Evolutionary conservation across 2,888 invertebrate species (phyloP).

Genomic region (Drosophila atripex): DNA sequence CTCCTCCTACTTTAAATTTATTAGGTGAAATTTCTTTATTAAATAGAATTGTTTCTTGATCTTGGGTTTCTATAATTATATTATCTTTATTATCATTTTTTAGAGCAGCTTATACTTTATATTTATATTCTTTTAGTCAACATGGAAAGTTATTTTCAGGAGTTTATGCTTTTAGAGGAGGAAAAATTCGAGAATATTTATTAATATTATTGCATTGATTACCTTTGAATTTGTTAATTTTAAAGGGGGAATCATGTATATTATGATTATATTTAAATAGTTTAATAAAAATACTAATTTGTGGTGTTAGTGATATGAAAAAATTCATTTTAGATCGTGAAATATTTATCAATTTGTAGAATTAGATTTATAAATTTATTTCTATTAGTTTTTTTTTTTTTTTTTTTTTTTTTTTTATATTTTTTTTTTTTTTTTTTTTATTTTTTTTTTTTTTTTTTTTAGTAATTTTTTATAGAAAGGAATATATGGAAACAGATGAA

Average conservation of each 20-base stretch:
- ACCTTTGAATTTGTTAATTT: constrained; percentile 87
- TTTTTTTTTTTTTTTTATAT: constrained; percentile 82
- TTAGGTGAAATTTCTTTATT: constrained; percentile 88
- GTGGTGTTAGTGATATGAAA: constrained; percentile 86
- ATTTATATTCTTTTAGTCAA: constrained; percentile 87
- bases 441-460: constrained; percentile 86
- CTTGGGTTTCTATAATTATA: constrained; percentile 84
- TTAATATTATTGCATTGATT: constrained; percentile 87
- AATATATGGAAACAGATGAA: constrained; percentile 87
- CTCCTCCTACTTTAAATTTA: constrained; percentile 88
- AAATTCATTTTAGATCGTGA: constrained; percentile 85
- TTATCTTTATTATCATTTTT: constrained; percentile 87
- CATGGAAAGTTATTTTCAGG: constrained; percentile 86
- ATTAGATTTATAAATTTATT: constrained; percentile 85
- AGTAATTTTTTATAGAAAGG: constrained; percentile 87
- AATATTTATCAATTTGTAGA: constrained; percentile 85
- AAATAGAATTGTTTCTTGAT: constrained; percentile 86
- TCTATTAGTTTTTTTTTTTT: constrained; percentile 83
- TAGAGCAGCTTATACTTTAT: constrained; percentile 87
- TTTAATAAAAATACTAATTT: constrained; percentile 89
- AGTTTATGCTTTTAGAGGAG: constrained; percentile 85
- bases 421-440: constrained; percentile 85
- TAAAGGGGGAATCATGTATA: constrained; percentile 85
- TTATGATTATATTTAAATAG: constrained; percentile 87
- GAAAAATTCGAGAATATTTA: constrained; percentile 86